Base-by-base conservation (phyloP, 2,797 vertebrate species). In the Helarctos malayanus region DNA sequence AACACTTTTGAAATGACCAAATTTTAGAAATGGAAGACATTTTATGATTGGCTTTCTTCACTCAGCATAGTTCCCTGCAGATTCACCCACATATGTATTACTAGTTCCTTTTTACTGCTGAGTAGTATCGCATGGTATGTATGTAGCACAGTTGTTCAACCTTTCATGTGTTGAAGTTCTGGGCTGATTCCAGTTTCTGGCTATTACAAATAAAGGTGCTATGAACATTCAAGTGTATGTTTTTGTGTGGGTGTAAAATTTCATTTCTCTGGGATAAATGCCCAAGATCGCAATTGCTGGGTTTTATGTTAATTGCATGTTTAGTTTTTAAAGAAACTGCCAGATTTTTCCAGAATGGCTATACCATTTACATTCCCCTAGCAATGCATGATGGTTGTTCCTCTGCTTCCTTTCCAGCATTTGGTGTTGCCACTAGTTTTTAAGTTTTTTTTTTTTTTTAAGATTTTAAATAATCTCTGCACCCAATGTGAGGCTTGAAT, bases 241-340 rank as follows among this genome's bases (percentile, higher is more conserved):
- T 65, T 89, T 86, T 84, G 56, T 63, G 52, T 69, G 85, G 92
- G 47, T 32, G 32, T 57, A 90, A 41, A 69, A 78, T 89, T 95
- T 76, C 32, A 23, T 82, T 89, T 81, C 29, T 90, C 56, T 80
- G 29, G 29, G 59, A 84, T 69, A 97, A 84, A 89, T 68, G 56
- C 61, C 54, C 49, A 38, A 75, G 68, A 92, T 15, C 45, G 57
- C 12, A 81, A 69, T 68, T 56, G n/a, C 52, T 89, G 5, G 56
- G 61, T 88, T 79, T 73, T 86, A 68, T 89, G 23, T 32, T 89
- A 89, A 69, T 61, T 91, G 23, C 35, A 35, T 47, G 29, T 61
- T 84, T 75, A 59, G 23, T 89, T 94, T 73, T 80, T 76, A 92
- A 89, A 81, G 71, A 94, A 94, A 45, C 56, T 47, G 49, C 56